Conservation (phyloP, 2,888 invertebrate genomes). For the Hypercompe scribonia region DNA sequence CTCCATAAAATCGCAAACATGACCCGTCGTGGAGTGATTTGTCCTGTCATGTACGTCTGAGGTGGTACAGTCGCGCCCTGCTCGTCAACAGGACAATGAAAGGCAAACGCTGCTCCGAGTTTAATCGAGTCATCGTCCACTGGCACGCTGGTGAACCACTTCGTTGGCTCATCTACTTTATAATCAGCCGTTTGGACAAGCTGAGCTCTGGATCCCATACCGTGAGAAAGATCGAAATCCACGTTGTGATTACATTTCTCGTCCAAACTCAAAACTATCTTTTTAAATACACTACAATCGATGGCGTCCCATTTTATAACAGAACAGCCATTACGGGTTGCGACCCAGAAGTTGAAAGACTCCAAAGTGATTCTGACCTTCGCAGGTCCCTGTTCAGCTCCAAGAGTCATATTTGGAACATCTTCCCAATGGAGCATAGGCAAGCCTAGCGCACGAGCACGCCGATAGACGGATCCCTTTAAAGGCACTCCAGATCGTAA, state of each 20-base stretch:
- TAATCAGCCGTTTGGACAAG: background rate
- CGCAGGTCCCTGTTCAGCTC: background rate
- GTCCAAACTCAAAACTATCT: background rate
- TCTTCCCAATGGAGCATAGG: slow-evolving; percentile 5
- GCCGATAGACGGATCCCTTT: background rate
- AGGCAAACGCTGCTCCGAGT: slow-evolving; percentile 2
- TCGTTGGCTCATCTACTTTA: background rate
- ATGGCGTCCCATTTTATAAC: background rate
- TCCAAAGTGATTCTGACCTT: background rate
- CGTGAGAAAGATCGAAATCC: slow-evolving; percentile 1
- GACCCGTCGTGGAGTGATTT: background rate
- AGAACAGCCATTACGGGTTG: background rate
- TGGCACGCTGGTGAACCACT: background rate
- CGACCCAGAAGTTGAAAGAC: background rate
- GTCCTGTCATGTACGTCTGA: background rate
- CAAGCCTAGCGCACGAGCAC: background rate
- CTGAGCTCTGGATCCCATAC: background rate
- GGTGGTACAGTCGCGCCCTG: background rate
- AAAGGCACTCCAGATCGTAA: background rate
- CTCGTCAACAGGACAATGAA: background rate
- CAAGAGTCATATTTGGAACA: background rate
- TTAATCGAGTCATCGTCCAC: slow-evolving; percentile 3
- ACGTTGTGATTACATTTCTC: background rate
- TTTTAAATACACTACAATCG: background rate
- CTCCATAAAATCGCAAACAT: background rate